Evolutionary conservation across 2,888 invertebrate genomes (phyloP).

Genomic region (Acrobasis repandana): DNA sequence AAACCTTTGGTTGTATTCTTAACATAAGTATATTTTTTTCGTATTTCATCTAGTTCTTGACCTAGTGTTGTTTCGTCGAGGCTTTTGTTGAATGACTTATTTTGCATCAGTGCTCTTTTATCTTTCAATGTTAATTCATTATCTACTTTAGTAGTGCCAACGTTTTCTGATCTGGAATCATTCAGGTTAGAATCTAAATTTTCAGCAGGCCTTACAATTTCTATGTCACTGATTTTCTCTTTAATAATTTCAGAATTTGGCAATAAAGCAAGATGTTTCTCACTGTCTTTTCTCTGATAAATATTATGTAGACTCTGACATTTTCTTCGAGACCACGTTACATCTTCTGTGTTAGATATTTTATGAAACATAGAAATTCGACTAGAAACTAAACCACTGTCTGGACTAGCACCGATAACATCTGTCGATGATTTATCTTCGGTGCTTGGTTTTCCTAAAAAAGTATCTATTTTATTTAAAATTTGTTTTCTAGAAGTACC

Average conservation of each 20-base stretch:
- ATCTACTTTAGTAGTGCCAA: constrained; percentile 8
- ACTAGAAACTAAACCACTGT: constrained; percentile 75
- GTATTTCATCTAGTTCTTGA: constrained; percentile 22
- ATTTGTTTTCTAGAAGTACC: constrained; percentile 76
- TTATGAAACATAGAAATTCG: constrained; percentile 74
- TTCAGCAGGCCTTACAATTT: constrained; percentile 12
- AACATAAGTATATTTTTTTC: constrained; percentile 34
- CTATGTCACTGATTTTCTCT: constrained; percentile 29
- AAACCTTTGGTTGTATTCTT: constrained; percentile 40
- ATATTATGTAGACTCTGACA: constrained; percentile 64
- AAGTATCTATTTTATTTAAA: constrained; percentile 73
- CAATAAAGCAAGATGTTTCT: constrained; percentile 32
- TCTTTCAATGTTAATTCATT: constrained; percentile 41
- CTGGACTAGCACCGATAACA: constrained; percentile 49
- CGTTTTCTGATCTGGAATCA: constrained; percentile 18
- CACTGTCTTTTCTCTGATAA: constrained; percentile 46
- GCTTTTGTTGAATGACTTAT: constrained; percentile 45
- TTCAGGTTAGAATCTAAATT: constrained; percentile 11
- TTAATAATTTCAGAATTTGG: constrained; percentile 32
- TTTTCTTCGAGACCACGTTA: constrained; percentile 53
- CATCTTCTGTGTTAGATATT: constrained; percentile 65
- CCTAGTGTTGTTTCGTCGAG: constrained; percentile 43
- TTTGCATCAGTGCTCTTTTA: constrained; percentile 51
- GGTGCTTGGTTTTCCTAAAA: constrained; percentile 60
- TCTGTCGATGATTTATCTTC: constrained; percentile 47